phyloP scores from a whole-genome alignment of 2,113 vertebrate genomes.

The Azemiops feae region DNA sequence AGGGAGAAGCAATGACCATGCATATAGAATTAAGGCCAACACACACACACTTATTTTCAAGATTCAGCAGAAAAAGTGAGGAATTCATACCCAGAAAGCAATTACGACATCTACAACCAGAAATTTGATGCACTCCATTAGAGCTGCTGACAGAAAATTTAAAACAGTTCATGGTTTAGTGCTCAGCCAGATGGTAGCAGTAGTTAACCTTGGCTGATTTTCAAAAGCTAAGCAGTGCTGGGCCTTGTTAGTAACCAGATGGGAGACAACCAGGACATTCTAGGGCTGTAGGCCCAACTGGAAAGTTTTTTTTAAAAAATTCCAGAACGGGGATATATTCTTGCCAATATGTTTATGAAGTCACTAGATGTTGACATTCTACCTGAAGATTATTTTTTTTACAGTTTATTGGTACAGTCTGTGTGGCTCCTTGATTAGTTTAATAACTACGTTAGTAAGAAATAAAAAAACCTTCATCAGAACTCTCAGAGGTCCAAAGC shows the following conservation, averaged over 20 bases:
- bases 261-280: not conserved
- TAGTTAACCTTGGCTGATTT: not conserved
- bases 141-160: not conserved
- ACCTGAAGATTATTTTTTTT: not conserved
- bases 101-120: not conserved
- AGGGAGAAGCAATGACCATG: not conserved
- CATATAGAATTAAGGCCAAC: not conserved
- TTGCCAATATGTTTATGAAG: not conserved
- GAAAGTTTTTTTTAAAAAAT: not conserved
- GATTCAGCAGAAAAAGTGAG: not conserved
- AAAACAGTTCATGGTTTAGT: not conserved
- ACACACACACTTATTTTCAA: not conserved
- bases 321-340: not conserved
- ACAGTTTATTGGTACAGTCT: not conserved
- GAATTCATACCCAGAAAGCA: not conserved
- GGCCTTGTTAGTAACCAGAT: not conserved
- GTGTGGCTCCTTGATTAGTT: not conserved
- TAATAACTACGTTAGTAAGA: not conserved
- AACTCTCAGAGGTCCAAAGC: not conserved
- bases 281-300: not conserved
- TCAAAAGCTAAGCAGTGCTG: not conserved
- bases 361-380: not conserved
- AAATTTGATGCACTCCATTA: not conserved
- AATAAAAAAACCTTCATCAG: not conserved
- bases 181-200: not conserved